Evolutionary conservation across 2,113 vertebrate species (phyloP).

Genomic region (Pholis gunnellus): DNA sequence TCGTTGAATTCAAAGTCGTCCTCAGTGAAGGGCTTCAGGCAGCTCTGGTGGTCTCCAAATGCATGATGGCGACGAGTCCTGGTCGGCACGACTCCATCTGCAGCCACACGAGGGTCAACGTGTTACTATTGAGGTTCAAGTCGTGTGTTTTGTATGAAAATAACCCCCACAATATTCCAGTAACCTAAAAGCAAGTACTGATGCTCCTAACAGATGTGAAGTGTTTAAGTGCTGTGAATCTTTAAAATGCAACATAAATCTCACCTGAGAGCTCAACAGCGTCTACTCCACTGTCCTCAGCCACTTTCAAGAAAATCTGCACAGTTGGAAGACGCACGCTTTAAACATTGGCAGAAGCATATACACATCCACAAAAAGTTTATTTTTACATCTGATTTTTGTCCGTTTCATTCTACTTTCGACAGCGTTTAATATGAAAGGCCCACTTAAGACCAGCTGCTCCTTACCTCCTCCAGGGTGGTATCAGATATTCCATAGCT

Average conservation of each 20-base stretch:
- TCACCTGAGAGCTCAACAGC: conserved; percentile 94
- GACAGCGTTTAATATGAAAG: background rate
- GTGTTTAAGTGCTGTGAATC: background rate
- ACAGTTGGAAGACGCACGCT: background rate
- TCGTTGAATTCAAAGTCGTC: conserved; percentile 96
- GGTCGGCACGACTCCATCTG: conserved; percentile 93
- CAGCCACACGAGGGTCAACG: background rate
- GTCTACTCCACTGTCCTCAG: conserved; percentile 95
- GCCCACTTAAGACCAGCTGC: background rate
- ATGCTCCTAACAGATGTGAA: background rate
- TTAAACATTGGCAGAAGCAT: background rate
- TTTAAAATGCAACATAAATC: background rate
- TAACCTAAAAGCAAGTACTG: background rate
- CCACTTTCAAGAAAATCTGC: conserved; percentile 99
- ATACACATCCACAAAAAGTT: too few species aligned
- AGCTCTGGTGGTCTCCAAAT: conserved; percentile 97
- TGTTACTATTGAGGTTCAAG: background rate
- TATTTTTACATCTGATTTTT: background rate
- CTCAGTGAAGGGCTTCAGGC: conserved; percentile 95
- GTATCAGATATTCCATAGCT: conserved; percentile 99
- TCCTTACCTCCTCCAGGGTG: conserved; percentile 93
- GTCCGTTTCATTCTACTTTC: background rate
- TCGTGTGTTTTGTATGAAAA: background rate
- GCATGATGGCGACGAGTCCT: conserved; percentile 90
- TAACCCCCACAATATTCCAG: background rate